phyloP scores from a whole-genome alignment of 2,113 vertebrate genomes.

The Oryzias celebensis region DNA sequence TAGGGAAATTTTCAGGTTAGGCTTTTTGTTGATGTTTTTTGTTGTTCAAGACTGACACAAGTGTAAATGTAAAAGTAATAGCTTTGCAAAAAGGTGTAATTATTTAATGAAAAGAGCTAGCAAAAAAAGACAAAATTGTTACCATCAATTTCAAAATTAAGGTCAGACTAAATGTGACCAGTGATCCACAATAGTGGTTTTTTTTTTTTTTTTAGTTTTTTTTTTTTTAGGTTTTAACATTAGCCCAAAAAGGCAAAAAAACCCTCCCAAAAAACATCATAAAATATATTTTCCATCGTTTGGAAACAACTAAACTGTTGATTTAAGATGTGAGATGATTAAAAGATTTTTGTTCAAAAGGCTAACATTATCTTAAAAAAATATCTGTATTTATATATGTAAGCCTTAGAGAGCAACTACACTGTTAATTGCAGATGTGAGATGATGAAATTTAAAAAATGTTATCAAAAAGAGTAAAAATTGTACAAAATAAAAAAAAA shows the following conservation, averaged over 20 bases:
- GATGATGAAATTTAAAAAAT: no score
- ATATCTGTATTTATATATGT: no score
- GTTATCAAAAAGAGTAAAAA: no score
- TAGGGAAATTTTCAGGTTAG: conserved; percentile 29
- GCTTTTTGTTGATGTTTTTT: not conserved
- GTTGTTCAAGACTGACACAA: conserved; percentile 8
- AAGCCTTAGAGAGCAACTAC: no score
- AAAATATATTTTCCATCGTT: not conserved
- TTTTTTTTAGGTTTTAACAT: not conserved
- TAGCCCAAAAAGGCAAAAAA: not conserved
- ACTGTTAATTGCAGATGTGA: no score
- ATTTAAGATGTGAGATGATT: no score
- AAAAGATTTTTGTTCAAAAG: no score
- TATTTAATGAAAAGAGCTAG: conserved; percentile 19
- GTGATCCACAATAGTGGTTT: not conserved
- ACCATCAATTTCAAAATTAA: not conserved
- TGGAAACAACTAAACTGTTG: no score
- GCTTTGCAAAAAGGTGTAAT: conserved; percentile 42
- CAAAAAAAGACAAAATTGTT: conserved; percentile 20
- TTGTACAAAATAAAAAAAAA: no score
- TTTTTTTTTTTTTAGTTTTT: not conserved
- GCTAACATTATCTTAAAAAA: no score
- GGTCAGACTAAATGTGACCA: not conserved
- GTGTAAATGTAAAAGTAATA: conserved; percentile 8
- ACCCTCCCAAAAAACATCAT: not conserved